phyloP scores from a whole-genome alignment of 2,888 invertebrate species.

The Geophilus truncorum region DNA sequence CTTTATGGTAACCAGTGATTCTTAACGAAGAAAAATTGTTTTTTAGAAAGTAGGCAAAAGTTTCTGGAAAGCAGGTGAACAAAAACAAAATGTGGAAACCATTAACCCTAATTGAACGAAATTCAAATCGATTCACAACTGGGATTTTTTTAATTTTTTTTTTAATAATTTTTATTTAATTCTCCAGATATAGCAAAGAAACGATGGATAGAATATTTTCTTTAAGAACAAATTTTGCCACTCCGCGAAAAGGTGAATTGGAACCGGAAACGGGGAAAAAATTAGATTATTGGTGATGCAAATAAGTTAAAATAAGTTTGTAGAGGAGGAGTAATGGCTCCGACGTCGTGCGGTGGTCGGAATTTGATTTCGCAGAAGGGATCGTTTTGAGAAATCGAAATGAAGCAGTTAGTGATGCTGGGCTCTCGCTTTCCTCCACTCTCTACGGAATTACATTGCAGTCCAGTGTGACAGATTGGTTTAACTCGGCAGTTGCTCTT shows the following conservation, averaged over 20 bases:
- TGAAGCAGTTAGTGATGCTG: background rate
- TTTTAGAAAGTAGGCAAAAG: no score
- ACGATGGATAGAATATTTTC: no score
- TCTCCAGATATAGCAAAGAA: no score
- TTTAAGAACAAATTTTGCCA: background rate
- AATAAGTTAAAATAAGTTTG: background rate
- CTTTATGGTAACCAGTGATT: no score
- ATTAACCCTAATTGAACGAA: no score
- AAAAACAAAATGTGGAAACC: no score
- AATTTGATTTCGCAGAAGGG: background rate
- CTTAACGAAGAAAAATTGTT: no score
- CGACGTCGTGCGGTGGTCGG: no score
- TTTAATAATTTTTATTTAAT: no score
- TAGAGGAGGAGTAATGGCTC: background rate
- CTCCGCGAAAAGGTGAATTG: background rate
- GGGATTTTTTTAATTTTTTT: background rate
- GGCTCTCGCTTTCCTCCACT: background rate
- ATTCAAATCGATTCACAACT: no score
- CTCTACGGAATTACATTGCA: background rate
- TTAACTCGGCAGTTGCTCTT: background rate
- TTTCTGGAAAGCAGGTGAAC: no score
- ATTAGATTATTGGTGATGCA: background rate
- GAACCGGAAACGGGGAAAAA: background rate
- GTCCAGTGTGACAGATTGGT: background rate
- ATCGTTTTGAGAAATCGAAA: background rate